These are phyloP conservation scores for Podarcis muralis DNA, from an alignment of 2,113 vertebrate species.

Conservation along the genomic window DNA sequence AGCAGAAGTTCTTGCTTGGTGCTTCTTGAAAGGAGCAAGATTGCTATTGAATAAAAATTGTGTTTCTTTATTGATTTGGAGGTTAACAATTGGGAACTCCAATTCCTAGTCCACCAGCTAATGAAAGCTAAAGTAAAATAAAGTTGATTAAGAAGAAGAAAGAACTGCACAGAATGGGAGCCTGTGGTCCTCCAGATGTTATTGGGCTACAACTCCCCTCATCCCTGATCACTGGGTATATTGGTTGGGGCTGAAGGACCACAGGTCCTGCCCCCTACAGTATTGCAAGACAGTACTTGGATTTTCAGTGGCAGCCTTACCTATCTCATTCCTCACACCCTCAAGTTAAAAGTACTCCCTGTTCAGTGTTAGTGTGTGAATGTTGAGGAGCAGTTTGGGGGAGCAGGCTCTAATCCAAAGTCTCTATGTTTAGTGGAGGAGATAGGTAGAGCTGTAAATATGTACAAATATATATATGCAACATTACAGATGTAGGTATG, in stretches of 20 bases:
- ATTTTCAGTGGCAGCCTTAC: too few relatives aligned
- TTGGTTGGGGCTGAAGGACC: too few relatives aligned
- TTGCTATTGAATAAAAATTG: conserved; percentile 21
- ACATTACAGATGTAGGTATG: background rate
- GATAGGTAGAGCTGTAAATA: background rate
- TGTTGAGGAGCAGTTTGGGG: background rate
- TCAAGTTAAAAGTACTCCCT: background rate
- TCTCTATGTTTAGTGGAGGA: background rate
- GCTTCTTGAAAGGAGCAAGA: background rate
- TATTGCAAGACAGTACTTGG: background rate
- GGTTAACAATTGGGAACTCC: background rate
- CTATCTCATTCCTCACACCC: background rate
- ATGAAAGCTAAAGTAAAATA: background rate
- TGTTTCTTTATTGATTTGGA: rapidly evolving
- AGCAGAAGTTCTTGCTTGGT: conserved; percentile 31
- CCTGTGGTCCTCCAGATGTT: too few relatives aligned
- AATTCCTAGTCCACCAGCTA: background rate
- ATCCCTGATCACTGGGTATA: too few relatives aligned
- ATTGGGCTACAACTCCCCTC: too few relatives aligned
- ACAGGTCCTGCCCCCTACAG: too few relatives aligned
- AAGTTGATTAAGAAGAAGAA: background rate
- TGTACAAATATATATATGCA: background rate
- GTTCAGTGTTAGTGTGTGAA: background rate
- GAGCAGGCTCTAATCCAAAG: background rate
- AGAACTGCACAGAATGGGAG: background rate